A percentile compares a stretch with the other conserved stretches of the same genome.
Evolutionary conservation across 2,113 vertebrate species (phyloP).

Genomic region (Turnix velox): DNA sequence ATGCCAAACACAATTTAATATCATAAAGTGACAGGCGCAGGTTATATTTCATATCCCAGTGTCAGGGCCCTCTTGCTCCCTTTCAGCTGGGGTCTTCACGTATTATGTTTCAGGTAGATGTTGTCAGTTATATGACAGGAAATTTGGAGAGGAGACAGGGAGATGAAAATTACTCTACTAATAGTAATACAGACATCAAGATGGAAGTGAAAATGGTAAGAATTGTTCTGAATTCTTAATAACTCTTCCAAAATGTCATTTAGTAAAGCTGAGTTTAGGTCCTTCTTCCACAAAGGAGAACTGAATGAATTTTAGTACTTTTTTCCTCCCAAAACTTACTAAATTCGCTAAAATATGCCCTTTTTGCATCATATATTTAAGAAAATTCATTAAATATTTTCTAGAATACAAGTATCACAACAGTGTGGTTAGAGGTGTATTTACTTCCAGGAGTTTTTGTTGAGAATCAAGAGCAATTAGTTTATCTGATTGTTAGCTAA

Average conservation of each 20-base stretch:
- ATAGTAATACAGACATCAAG: constrained; percentile 43
- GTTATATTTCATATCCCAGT: constrained; percentile 39
- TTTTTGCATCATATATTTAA: background rate
- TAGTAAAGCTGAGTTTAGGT: background rate
- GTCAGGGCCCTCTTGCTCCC: constrained; percentile 31
- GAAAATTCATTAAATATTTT: background rate
- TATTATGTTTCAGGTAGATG: constrained; percentile 39
- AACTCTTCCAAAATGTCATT: background rate
- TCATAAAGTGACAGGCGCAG: constrained; percentile 34
- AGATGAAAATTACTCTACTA: background rate
- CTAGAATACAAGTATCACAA: background rate
- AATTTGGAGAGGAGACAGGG: constrained; percentile 36
- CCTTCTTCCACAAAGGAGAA: background rate
- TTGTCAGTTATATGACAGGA: constrained; percentile 43
- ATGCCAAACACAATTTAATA: constrained; percentile 30
- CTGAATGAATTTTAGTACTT: background rate
- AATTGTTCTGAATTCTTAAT: constrained; percentile 47
- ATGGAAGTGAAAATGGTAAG: background rate
- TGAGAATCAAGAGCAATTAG: constrained; percentile 23
- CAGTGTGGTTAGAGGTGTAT: background rate
- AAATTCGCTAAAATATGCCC: background rate
- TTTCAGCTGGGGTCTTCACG: background rate
- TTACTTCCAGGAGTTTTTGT: background rate
- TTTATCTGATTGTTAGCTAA: constrained; percentile 64
- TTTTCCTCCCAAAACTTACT: background rate